A percentile compares a stretch with the other conserved stretches of the same genome.
These are phyloP conservation scores for Polydrusus pterygomalis DNA, from an alignment of 2,888 invertebrate genomes.

Conservation along the genomic window DNA sequence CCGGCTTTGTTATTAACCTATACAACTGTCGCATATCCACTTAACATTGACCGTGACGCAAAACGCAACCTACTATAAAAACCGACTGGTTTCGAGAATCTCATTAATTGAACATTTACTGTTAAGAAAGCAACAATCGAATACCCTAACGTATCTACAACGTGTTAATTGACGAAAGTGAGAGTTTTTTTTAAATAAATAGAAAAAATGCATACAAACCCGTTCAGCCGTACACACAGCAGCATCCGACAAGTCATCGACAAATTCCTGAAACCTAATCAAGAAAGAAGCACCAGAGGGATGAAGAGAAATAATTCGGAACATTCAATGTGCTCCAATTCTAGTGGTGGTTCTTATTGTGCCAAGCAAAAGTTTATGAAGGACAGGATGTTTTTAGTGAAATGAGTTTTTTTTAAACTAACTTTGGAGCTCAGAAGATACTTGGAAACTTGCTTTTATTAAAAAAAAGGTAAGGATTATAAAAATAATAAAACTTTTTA, in stretches of 20 bases:
- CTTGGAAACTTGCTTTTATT: background rate
- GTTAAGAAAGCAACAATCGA: background rate
- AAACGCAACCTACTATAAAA: constrained; percentile 30
- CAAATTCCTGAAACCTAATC: constrained; percentile 73
- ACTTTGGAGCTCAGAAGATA: background rate
- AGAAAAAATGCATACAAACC: constrained; percentile 78
- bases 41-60: constrained; percentile 46
- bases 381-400: constrained; percentile 36
- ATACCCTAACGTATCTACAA: no score
- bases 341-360: constrained; percentile 11
- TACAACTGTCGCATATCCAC: constrained; percentile 4
- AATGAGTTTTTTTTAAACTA: constrained; percentile 22
- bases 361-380: constrained; percentile 37
- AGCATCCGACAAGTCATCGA: constrained; percentile 80
- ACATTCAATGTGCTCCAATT: constrained; percentile 35
- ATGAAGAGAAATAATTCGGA: constrained; percentile 58
- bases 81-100: constrained; percentile 18
- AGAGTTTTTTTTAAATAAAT: background rate
- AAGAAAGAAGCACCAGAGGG: constrained; percentile 53
- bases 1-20: background rate
- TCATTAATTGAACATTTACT: constrained; percentile 9
- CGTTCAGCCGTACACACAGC: constrained; percentile 82
- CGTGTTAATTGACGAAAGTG: constrained; percentile 1
- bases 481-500: no score
- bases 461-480: background rate